phyloP scores from a whole-genome alignment of 2,797 vertebrate genomes.

The Poeciliopsis paucimaculata region DNA sequence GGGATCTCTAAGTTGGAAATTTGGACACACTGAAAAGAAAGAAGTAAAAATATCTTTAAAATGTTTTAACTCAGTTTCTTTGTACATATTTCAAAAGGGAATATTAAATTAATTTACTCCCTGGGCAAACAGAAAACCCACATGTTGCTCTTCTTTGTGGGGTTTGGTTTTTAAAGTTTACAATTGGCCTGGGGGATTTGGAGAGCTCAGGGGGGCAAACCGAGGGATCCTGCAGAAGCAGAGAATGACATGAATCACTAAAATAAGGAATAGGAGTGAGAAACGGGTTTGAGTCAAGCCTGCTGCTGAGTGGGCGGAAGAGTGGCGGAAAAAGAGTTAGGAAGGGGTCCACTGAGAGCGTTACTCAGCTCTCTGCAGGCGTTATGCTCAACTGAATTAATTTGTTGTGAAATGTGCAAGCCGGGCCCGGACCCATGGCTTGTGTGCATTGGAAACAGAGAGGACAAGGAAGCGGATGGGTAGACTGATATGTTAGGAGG shows the following conservation, averaged over 20 bases:
- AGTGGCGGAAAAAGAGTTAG: constrained; percentile 13
- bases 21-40: neutral
- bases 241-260: constrained; percentile 43
- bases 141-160: constrained; percentile 20
- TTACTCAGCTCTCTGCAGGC: constrained; percentile 69
- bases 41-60: neutral
- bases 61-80: constrained; percentile 19
- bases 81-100: constrained; percentile 19
- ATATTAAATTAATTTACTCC: constrained; percentile 34
- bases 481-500: constrained; percentile 26
- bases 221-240: constrained; percentile 17
- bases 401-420: constrained; percentile 70
- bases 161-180: neutral
- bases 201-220: constrained; percentile 5
- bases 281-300: constrained; percentile 15
- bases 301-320: constrained; percentile 33
- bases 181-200: constrained; percentile 36
- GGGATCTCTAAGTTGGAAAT: neutral
- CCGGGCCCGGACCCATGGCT: constrained; percentile 42
- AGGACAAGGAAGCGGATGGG: constrained; percentile 17
- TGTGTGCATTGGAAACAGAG: constrained; percentile 37
- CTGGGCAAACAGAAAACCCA: constrained; percentile 26
- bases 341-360: constrained; percentile 36
- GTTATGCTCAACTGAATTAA: constrained; percentile 61
- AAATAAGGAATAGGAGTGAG: constrained; percentile 34